Conservation (phyloP, 2,888 invertebrate species). For the Ernsta delagoae region DNA sequence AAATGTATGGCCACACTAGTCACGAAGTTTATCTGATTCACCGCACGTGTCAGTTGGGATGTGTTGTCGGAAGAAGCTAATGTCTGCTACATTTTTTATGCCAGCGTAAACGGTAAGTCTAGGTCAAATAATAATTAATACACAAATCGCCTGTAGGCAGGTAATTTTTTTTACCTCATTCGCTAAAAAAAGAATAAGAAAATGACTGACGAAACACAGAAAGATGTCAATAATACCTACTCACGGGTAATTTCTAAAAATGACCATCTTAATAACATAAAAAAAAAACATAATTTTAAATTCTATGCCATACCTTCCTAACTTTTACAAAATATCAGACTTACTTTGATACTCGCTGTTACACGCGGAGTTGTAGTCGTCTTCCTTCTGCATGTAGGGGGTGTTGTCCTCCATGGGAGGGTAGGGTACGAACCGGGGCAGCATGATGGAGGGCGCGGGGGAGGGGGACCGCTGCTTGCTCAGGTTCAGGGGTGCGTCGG, state of each 20-base stretch:
- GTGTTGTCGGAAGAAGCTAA: constrained; percentile 9
- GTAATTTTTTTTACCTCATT: too few relatives aligned
- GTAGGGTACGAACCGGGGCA: constrained; percentile 80
- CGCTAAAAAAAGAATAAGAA: too few relatives aligned
- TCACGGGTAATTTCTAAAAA: too few relatives aligned
- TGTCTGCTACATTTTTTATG: constrained; percentile 12
- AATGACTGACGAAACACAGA: too few relatives aligned
- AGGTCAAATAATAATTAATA: background rate
- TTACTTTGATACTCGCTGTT: constrained; percentile 63
- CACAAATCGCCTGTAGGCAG: background rate
- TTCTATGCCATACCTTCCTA: too few relatives aligned
- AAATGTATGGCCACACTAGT: background rate
- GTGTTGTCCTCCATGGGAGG: constrained; percentile 72
- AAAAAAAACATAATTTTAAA: too few relatives aligned
- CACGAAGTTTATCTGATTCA: constrained; percentile 50
- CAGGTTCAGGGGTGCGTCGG: constrained; percentile 94
- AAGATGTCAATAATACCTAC: too few relatives aligned
- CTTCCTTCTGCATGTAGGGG: constrained; percentile 75
- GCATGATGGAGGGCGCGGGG: constrained; percentile 81
- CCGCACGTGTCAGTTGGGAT: constrained; percentile 32
- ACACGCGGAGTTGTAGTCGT: constrained; percentile 71
- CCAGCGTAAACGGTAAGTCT: constrained; percentile 5
- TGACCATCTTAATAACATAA: too few relatives aligned
- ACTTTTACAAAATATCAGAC: background rate
- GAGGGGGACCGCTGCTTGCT: constrained; percentile 92